Evolutionary conservation across 2,888 invertebrate species (phyloP).

Genomic region (Agonopterix arenella): DNA sequence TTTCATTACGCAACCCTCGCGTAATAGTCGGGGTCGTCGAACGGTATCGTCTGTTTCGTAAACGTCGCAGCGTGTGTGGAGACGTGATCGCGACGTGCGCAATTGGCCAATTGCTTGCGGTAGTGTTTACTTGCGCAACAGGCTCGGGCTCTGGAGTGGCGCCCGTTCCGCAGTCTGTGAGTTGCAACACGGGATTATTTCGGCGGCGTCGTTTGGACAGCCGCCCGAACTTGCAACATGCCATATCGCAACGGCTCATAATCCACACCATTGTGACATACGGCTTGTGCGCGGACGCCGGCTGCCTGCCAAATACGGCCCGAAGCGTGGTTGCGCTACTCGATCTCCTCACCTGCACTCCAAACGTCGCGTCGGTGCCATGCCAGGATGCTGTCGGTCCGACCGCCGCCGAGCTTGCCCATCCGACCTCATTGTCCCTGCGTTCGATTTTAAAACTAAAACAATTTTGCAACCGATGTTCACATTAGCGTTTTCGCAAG

Average conservation of each 20-base stretch:
- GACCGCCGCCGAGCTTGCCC: constrained; percentile 19
- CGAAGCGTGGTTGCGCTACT: constrained; percentile 45
- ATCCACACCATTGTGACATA: constrained; percentile 70
- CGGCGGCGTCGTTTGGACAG: constrained; percentile 69
- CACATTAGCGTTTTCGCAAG: constrained; percentile 78
- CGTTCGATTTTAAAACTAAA: constrained; percentile 71
- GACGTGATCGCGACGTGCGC: constrained; percentile 34
- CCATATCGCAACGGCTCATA: constrained; percentile 74
- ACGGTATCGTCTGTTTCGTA: constrained; percentile 53
- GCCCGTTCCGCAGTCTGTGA: constrained; percentile 67
- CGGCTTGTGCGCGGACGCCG: constrained; percentile 37
- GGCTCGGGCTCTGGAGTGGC: constrained; percentile 53
- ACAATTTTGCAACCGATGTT: constrained; percentile 75
- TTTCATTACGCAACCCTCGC: constrained; percentile 68
- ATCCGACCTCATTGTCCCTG: constrained; percentile 36
- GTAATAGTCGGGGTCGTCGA: constrained; percentile 64
- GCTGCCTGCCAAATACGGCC: constrained; percentile 64
- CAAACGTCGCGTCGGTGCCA: constrained; percentile 17
- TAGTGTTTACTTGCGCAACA: constrained; percentile 53
- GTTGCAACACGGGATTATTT: constrained; percentile 76
- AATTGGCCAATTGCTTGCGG: constrained; percentile 58
- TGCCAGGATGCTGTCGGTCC: constrained; percentile 9
- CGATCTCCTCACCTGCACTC: constrained; percentile 50
- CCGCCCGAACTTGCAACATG: constrained; percentile 74
- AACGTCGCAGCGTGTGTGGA: constrained; percentile 29